Conservation (phyloP, 2,113 vertebrate genomes). For the Paralichthys olivaceus region DNA sequence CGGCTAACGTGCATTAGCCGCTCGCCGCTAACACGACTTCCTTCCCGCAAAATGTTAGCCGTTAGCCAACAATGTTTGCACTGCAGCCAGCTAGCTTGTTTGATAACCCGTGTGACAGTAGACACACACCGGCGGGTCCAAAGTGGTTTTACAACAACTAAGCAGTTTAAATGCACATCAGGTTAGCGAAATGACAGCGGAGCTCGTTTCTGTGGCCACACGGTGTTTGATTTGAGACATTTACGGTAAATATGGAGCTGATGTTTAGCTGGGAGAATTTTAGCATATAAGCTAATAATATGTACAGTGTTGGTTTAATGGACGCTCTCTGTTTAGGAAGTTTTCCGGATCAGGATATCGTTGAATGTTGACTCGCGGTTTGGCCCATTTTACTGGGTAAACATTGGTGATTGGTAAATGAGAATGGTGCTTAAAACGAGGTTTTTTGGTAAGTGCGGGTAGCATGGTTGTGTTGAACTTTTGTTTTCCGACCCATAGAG, state of each 20-base stretch:
- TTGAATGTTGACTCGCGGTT: background rate
- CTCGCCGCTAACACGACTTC: slow-evolving; percentile 62
- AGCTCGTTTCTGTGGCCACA: slow-evolving; percentile 14
- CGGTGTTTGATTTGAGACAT: slow-evolving; percentile 25
- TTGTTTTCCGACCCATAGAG: slow-evolving; percentile 99
- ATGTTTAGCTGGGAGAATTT: slow-evolving; percentile 56
- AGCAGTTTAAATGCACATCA: background rate
- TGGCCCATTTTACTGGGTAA: background rate
- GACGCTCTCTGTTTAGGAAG: slow-evolving; percentile 30
- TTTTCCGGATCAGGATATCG: background rate
- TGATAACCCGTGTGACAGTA: slow-evolving; percentile 59
- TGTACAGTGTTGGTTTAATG: slow-evolving; percentile 45
- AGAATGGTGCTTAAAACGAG: slow-evolving; percentile 75
- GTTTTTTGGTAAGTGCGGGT: slow-evolving; percentile 83
- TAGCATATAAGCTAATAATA: slow-evolving; percentile 71
- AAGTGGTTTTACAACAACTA: slow-evolving; percentile 3
- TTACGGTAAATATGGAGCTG: slow-evolving; percentile 42
- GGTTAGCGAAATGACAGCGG: background rate
- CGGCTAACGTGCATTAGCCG: slow-evolving; percentile 60
- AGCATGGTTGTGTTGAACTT: slow-evolving; percentile 90
- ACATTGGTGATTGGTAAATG: background rate
- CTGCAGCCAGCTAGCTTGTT: slow-evolving; percentile 49
- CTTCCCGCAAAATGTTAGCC: slow-evolving; percentile 72
- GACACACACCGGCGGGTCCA: slow-evolving; percentile 1
- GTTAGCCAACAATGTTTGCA: slow-evolving; percentile 56